Conservation (phyloP, 64 coral and sea anemone genomes). For the Montipora sp. region DNA sequence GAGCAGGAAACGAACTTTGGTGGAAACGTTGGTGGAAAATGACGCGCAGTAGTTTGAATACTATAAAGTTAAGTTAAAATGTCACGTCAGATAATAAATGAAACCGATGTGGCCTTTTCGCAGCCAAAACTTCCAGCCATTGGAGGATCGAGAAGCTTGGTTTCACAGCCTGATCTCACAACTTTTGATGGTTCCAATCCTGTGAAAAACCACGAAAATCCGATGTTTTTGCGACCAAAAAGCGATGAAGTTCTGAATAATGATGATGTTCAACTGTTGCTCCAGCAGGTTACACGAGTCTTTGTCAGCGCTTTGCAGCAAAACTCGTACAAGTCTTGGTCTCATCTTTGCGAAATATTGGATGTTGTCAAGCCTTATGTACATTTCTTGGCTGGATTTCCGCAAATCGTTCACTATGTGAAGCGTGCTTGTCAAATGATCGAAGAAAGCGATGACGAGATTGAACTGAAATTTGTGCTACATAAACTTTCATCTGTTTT, state of each 20-base stretch:
- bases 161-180: constrained; percentile 37
- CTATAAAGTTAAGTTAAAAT: constrained; percentile 29
- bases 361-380: constrained; percentile 83
- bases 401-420: constrained; percentile 90
- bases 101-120: constrained; percentile 43
- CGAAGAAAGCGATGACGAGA: constrained; percentile 42
- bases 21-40: background rate
- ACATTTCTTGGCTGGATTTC: constrained; percentile 57
- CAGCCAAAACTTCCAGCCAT: constrained; percentile 89
- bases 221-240: background rate
- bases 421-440: constrained; percentile 63
- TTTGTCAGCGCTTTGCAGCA: constrained; percentile 86
- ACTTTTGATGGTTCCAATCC: constrained; percentile 3
- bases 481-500: constrained; percentile 66
- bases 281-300: constrained; percentile 63
- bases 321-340: constrained; percentile 71
- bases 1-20: background rate
- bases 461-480: constrained; percentile 38
- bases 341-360: constrained; percentile 81
- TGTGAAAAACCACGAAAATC: constrained; percentile 43
- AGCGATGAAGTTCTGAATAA: constrained; percentile 36
- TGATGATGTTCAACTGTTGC: constrained; percentile 61
- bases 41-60: background rate
- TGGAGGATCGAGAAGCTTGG: constrained; percentile 68
- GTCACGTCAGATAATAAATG: constrained; percentile 18